Base-by-base conservation (phyloP, 2,888 invertebrate species). In the Fragum fragum region DNA sequence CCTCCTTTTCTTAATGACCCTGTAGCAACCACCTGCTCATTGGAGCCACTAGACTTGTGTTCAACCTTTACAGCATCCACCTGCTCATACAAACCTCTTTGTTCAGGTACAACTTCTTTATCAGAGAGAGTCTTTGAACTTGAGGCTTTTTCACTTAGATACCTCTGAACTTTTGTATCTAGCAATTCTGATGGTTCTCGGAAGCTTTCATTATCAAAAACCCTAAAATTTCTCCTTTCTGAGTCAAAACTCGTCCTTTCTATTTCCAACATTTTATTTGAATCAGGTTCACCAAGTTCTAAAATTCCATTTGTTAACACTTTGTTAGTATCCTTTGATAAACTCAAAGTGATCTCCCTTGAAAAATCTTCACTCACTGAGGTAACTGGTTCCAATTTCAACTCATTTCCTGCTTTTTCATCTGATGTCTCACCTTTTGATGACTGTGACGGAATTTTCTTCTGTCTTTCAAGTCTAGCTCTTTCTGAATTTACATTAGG, bases 171-270 rank as follows among this genome's bases (percentile, higher is more conserved):
- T 47, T 55, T 23, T 23, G 36, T 66, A 29, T 77, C 66, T 42
- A 42, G 23, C 21, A 66, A 23, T 11, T 39, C 42, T 66, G 66
- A 39, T 23, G 66, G 9, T 66, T 66, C 66, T 26, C 21, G 66
- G 23, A 66, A 66, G 11, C 42, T n/a, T 23, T 29, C 26, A 42
- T 76, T 69, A 52, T 77, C 76, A 26, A 23, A 73, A 23, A 59
- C n/a, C 55, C 68, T 57, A 70, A 91, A 91, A 26, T 82, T 82
- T 18, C 88, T 83, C 16, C 79, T 42, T 21, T 88, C 87, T 32
- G 87, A 83, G 14, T 88, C 84, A 78, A 91, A 91, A 29, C 87
- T 81, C 9, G 83, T 81, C 26, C 55, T 87, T 63, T 91, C 89
- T n/a, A 85, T 81, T 77, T 91, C 90, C 18, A 91, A 77, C 29